Evolutionary conservation across 2,888 invertebrate species (phyloP), one percentile per base, ranked within the genome.

Genomic region (Seira ritae): DNA sequence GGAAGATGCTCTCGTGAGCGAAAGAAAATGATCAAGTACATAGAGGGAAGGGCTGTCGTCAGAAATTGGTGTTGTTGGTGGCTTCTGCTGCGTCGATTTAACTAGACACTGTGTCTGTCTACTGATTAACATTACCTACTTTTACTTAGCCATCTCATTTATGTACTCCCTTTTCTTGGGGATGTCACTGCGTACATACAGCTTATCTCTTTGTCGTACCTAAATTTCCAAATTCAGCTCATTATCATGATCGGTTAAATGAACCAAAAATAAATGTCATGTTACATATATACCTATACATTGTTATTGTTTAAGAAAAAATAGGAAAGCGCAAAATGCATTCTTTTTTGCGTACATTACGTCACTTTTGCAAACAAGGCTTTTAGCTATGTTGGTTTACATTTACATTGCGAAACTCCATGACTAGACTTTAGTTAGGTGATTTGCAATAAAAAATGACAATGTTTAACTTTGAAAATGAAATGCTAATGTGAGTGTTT

Each of bases 161-260:
- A 31, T 8, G 2, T 31, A 31, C 31, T 31, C 3, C 8, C 31
- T 31, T 31, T 31, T 31, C 8, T 31, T 31, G 2, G 2, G 31
- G 31, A 31, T 31, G 31, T 31, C 31, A 20, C 24, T 15, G 19
- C 31, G 23, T n/a, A 17, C 31, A 68, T 19, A 68, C 31, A 31
- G 19, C 24, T 31, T 55, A 60, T 71, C 24, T 71, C 31, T 68
- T 31, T 68, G 68, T 68, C 31, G 62, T 72, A 72, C 72, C 72
- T 72, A 62, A 72, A 31, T 37, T 72, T 62, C 72, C 72, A 72
- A 72, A 72, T 62, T 62, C 20, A 72, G 24, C 72, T 17, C 62
- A 31, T 62, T 60, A 31, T 67, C 67, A 67, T 31, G 20, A 0
- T 4, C 31, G 65, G 65, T 65, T 74, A 74, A 74, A 74, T 74